phyloP scores from a whole-genome alignment of 2,888 invertebrate species.

The Diadromus collaris region DNA sequence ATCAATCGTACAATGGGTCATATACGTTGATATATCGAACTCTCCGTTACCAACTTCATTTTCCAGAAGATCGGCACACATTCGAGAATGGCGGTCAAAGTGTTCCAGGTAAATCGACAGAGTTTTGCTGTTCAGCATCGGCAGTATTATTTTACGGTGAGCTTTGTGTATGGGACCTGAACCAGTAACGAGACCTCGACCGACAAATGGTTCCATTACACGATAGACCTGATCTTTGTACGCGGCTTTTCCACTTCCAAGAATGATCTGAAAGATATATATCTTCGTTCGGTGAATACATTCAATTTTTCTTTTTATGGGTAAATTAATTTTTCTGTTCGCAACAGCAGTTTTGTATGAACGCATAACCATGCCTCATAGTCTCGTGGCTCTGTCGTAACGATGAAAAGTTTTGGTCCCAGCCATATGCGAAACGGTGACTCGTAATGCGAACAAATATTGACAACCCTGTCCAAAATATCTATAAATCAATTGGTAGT shows the following conservation, averaged over 20 bases:
- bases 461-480: slow-evolving; percentile 54
- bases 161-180: slow-evolving; percentile 62
- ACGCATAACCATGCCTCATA: slow-evolving; percentile 57
- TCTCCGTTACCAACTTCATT: slow-evolving; percentile 60
- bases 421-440: slow-evolving; percentile 66
- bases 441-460: slow-evolving; percentile 55
- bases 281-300: not conserved
- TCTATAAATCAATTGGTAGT: slow-evolving; percentile 49
- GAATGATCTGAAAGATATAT: slow-evolving; percentile 56
- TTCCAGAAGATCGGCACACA: slow-evolving; percentile 60
- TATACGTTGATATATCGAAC: slow-evolving; percentile 64
- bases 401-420: slow-evolving; percentile 65
- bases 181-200: slow-evolving; percentile 64
- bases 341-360: not conserved
- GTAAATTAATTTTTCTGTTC: not conserved
- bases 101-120: slow-evolving; percentile 56
- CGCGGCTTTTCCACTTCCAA: slow-evolving; percentile 63
- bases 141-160: slow-evolving; percentile 57
- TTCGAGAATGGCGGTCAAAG: slow-evolving; percentile 61
- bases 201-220: slow-evolving; percentile 66
- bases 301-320: not conserved
- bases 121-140: slow-evolving; percentile 60
- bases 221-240: slow-evolving; percentile 65
- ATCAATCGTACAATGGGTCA: slow-evolving; percentile 63
- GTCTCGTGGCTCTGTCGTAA: slow-evolving; percentile 64